A percentile compares a stretch with the other conserved stretches of the same genome.
phyloP scores from a whole-genome alignment of 2,888 invertebrate genomes.

The Calliopum simillimum region DNA sequence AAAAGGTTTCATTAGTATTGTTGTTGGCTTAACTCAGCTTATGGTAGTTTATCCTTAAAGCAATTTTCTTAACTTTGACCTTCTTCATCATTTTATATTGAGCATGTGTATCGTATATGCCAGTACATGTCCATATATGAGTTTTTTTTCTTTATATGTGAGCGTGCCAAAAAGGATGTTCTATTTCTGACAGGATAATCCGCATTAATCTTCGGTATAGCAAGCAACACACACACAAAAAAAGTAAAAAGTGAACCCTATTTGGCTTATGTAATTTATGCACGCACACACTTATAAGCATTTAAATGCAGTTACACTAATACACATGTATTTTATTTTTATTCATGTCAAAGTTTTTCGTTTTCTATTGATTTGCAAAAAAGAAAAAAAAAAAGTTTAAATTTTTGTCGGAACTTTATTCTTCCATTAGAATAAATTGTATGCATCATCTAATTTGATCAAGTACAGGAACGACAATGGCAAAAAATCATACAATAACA shows the following conservation, averaged over 20 bases:
- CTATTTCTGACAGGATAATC: conserved; percentile 13
- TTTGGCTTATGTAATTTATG: too few relatives aligned
- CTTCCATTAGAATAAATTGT: neutral
- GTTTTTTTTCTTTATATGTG: conserved; percentile 1
- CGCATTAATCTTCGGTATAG: conserved; percentile 4
- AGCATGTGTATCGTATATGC: too few relatives aligned
- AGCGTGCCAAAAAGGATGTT: conserved; percentile 3
- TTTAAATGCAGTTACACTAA: too few relatives aligned
- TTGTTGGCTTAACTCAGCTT: neutral
- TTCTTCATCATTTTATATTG: neutral
- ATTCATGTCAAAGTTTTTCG: too few relatives aligned
- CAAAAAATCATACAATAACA: neutral
- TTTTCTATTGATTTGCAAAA: too few relatives aligned
- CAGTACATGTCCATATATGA: neutral
- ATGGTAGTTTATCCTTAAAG: neutral
- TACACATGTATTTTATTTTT: too few relatives aligned
- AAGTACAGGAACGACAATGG: neutral
- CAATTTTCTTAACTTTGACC: conserved; percentile 6
- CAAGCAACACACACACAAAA: neutral
- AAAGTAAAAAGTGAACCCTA: too few relatives aligned
- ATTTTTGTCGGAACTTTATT: too few relatives aligned
- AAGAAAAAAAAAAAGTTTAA: too few relatives aligned
- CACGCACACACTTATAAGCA: too few relatives aligned
- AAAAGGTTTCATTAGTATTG: neutral
- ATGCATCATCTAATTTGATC: neutral